Evolutionary conservation across 2,113 vertebrate species (phyloP).

Genomic region (Tretioscincus oriximinensis): DNA sequence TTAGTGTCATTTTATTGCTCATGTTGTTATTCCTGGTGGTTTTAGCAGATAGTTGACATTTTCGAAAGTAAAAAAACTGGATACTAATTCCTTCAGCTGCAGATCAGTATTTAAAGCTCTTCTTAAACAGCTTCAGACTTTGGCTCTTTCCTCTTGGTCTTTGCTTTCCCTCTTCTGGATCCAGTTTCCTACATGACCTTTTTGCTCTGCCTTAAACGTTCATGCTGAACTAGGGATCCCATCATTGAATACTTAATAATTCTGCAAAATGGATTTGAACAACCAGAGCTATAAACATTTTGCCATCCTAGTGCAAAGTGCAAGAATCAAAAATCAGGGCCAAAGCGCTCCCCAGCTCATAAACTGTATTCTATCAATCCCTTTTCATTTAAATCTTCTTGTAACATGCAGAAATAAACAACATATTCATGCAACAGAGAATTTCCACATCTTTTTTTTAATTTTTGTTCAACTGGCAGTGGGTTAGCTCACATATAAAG

Average conservation of each 20-base stretch:
- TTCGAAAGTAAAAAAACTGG: too few species aligned
- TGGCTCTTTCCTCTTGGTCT: background rate
- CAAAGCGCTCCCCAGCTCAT: constrained; percentile 18
- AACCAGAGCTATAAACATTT: constrained; percentile 21
- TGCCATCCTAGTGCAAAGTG: constrained; percentile 8
- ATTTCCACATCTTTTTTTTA: constrained; percentile 39
- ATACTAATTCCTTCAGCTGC: too few species aligned
- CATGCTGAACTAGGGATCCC: constrained; percentile 40
- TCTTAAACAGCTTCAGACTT: background rate
- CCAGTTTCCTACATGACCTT: constrained; percentile 14
- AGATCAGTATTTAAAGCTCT: too few species aligned
- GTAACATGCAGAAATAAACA: constrained; percentile 44
- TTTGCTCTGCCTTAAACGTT: constrained; percentile 12
- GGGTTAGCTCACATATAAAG: constrained; percentile 51
- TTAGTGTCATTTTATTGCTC: too few species aligned
- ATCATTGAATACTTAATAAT: background rate
- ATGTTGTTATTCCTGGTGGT: background rate
- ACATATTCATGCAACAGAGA: constrained; percentile 30
- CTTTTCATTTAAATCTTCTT: constrained; percentile 7
- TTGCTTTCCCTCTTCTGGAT: background rate
- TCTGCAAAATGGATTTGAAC: background rate
- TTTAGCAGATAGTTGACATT: background rate
- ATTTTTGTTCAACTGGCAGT: constrained; percentile 42
- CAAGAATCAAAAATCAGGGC: constrained; percentile 3
- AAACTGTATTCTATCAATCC: constrained; percentile 1